Evolutionary conservation across 2,888 invertebrate species (phyloP).

Genomic region (Meandrusa payeni): DNA sequence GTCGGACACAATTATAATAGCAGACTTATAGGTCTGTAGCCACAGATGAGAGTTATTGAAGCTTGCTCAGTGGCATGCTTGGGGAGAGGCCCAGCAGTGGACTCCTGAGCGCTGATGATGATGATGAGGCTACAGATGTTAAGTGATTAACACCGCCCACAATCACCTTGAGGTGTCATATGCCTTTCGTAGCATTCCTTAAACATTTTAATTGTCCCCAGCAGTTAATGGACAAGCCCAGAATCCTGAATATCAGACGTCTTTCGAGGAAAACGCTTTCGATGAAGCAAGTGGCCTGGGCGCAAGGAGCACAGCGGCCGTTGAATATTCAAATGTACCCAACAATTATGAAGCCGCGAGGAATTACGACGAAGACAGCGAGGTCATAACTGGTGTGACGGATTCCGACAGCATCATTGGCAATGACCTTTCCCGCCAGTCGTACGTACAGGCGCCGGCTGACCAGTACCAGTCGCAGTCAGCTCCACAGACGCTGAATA

Average conservation of each 20-base stretch:
- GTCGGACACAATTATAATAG: no score
- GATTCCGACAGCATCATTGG: conserved; percentile 6
- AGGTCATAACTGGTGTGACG: conserved; percentile 21
- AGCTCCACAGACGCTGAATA: conserved; percentile 31
- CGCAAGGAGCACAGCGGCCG: no score
- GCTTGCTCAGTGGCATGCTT: no score
- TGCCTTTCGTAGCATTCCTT: no score
- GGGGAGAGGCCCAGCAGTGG: no score
- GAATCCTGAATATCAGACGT: conserved; percentile 27
- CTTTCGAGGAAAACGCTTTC: conserved; percentile 18
- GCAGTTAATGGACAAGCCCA: conserved; percentile 51
- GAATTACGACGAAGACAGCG: conserved; percentile 18
- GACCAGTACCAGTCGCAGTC: conserved; percentile 36
- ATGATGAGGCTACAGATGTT: no score
- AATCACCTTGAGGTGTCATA: no score
- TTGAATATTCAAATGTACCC: not conserved
- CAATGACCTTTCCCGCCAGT: conserved; percentile 24
- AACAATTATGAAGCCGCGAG: not conserved
- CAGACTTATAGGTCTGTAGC: no score
- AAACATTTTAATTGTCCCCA: no score
- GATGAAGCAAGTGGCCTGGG: conserved; percentile 1
- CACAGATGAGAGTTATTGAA: no score
- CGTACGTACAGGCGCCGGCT: conserved; percentile 34
- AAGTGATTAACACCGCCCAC: no score
- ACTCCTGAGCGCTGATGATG: no score